Evolutionary conservation across 2,797 vertebrate species (phyloP), one percentile per base, ranked within the genome.

Genomic region (Poeciliopsis turneri): DNA sequence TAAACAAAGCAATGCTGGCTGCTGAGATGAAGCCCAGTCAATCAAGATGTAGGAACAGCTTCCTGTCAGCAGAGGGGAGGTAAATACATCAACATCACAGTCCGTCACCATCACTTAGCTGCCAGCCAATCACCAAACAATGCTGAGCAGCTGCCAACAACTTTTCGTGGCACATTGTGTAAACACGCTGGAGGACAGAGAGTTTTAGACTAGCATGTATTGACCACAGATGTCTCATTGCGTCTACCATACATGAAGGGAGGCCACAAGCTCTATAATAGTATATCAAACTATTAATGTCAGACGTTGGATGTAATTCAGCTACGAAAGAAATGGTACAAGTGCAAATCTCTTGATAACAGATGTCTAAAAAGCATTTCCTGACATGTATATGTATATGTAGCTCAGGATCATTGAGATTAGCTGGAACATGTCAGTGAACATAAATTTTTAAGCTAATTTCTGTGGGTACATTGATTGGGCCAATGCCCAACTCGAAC

Each of bases 1-100:
- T 94, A 95, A 95, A 93, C 92, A 94, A 94, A 94, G 92, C 92
- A 72, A 81, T 23, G 78, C 78, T 72, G 90, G 84, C 88, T 77
- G 78, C 85, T 79, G 90, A 75, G 90, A 92, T 84, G 90, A 90
- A 87, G 73, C 78, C 85, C 86, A 93, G 92, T 92, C 93, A 92
- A 93, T 94, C 91, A 92, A 92, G 86, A 82, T 82, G 76, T 39
- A 78, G 82, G 84, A 90, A 85, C 89, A 82, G 89, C 85, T 91
- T 90, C 84, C 92, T 92, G 88, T 93, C 93, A 94, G 90, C 86
- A 79, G 57, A 68, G 80, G 70, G 75, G 87, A 89, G 87, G 92
- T 92, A 93, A 95, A 95, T 93, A 93, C 91, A 94, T 94, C 93
- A 94, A 90, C 92, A 93, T 93, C 90, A 88, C 88, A 86, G 85